These are phyloP conservation scores for Acleris sparsana DNA, from an alignment of 2,888 invertebrate genomes.

Conservation along the genomic window DNA sequence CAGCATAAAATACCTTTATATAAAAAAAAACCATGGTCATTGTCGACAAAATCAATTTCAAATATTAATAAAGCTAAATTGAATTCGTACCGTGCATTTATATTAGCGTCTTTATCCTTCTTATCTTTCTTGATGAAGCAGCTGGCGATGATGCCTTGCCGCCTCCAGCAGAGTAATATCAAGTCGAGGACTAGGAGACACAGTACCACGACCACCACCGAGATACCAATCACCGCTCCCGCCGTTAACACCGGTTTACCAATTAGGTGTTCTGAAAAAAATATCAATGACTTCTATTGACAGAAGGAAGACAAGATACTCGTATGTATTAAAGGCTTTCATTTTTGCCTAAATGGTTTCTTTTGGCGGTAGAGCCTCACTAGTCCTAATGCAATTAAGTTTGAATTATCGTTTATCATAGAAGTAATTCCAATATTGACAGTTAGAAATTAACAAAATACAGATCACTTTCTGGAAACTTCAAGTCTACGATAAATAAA, in stretches of 20 bases:
- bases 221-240: constrained; percentile 91
- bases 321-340: too few species aligned
- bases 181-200: constrained; percentile 92
- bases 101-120: constrained; percentile 86
- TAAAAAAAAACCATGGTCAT: too few species aligned
- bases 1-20: too few species aligned
- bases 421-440: too few species aligned
- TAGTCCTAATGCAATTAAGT: too few species aligned
- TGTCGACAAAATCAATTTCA: background rate
- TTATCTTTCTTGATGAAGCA: constrained; percentile 85
- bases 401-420: too few species aligned
- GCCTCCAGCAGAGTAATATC: constrained; percentile 86
- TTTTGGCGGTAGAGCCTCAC: too few species aligned
- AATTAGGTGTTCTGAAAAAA: constrained; percentile 1
- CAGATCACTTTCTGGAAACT: too few species aligned
- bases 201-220: constrained; percentile 89
- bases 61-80: background rate
- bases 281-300: background rate
- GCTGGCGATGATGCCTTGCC: constrained; percentile 87
- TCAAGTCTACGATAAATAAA: too few species aligned
- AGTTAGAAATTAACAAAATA: too few species aligned
- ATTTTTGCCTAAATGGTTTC: too few species aligned
- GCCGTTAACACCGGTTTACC: constrained; percentile 77
- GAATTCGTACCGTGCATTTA: constrained; percentile 60
- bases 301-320: too few species aligned